Evolutionary conservation across 2,113 vertebrate genomes (phyloP).

Genomic region (Gulo gulo): DNA sequence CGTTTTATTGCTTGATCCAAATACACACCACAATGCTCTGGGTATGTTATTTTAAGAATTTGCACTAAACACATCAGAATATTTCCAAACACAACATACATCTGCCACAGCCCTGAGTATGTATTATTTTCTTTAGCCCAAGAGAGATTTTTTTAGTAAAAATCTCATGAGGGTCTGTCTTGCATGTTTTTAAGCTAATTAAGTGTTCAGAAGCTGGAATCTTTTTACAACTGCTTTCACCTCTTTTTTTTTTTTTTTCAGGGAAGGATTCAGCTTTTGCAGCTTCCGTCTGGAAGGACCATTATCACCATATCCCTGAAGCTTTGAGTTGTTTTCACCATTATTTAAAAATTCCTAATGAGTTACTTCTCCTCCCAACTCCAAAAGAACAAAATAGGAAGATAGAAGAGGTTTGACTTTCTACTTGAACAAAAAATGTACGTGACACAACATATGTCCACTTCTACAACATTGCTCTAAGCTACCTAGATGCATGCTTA

Average conservation of each 20-base stretch:
- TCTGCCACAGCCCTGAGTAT: background rate
- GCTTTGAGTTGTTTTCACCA: background rate
- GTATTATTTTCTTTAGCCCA: background rate
- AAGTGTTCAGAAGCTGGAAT: slow-evolving; percentile 26
- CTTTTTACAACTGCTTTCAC: background rate
- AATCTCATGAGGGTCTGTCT: slow-evolving; percentile 34
- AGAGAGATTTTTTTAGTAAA: slow-evolving; percentile 17
- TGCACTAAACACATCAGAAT: background rate
- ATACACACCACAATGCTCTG: background rate
- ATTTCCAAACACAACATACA: background rate
- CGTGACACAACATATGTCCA: background rate
- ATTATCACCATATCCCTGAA: background rate
- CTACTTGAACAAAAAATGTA: background rate
- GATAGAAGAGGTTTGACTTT: background rate
- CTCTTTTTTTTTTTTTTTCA: slow-evolving; percentile 56
- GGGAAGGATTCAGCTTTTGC: slow-evolving; percentile 2
- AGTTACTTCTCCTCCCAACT: background rate
- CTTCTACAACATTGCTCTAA: background rate
- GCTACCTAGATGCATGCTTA: background rate
- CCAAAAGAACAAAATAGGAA: background rate
- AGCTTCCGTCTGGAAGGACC: background rate
- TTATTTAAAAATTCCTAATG: background rate
- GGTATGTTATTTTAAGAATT: background rate
- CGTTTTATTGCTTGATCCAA: slow-evolving; percentile 2
- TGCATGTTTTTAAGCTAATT: slow-evolving; percentile 65